Conservation (phyloP, 2,888 invertebrate genomes). For the Nineta flava region DNA sequence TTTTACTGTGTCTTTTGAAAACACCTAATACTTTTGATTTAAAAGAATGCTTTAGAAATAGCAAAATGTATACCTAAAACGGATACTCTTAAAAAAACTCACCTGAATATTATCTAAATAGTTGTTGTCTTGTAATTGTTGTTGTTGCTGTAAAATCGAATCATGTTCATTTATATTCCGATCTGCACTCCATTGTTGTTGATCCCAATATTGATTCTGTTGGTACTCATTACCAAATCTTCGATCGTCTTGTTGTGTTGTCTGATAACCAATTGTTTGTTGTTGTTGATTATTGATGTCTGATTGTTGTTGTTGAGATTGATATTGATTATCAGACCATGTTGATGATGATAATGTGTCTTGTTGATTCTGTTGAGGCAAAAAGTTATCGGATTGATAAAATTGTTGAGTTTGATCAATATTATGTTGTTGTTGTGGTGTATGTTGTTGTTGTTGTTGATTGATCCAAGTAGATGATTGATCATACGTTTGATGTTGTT, state of each 20-base stretch:
- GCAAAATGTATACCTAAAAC: too few relatives aligned
- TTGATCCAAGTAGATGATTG: constrained; percentile 15
- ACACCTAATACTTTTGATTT: too few relatives aligned
- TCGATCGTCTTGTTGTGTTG: background rate
- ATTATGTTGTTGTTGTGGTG: constrained; percentile 17
- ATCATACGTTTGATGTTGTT: constrained; percentile 12
- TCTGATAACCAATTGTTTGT: background rate
- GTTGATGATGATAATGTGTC: constrained; percentile 11
- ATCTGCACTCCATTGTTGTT: constrained; percentile 13
- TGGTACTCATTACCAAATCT: constrained; percentile 11
- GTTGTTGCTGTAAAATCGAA: background rate
- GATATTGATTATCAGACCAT: constrained; percentile 7
- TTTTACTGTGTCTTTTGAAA: too few relatives aligned
- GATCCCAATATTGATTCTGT: constrained; percentile 11
- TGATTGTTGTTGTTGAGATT: constrained; percentile 7
- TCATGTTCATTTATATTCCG: background rate
- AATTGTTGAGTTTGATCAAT: constrained; percentile 16
- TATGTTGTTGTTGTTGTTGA: constrained; percentile 15
- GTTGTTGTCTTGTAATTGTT: background rate
- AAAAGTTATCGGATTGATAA: constrained; percentile 15
- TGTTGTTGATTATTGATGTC: constrained; percentile 3
- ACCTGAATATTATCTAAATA: too few relatives aligned
- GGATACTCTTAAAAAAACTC: too few relatives aligned
- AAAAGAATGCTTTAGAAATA: too few relatives aligned
- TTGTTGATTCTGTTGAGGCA: constrained; percentile 15